Evolutionary conservation across 1,140 invertebrate species (phyloP).

Genomic region (Rhopalosiphum maidis): DNA sequence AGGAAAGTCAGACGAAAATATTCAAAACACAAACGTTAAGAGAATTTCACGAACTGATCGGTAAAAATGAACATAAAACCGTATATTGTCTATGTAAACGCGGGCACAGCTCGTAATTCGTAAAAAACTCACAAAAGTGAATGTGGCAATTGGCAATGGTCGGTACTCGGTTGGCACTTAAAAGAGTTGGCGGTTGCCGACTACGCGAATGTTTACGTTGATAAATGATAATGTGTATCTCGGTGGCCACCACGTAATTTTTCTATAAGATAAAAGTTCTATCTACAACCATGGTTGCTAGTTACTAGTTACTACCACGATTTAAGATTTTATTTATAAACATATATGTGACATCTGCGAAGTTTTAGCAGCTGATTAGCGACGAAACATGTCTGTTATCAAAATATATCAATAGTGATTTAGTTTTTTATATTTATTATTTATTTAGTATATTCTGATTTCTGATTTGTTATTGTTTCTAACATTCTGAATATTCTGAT

Average conservation of each 20-base stretch:
- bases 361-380: too few relatives aligned
- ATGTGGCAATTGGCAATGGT: neutral
- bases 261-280: too few relatives aligned
- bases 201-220: neutral
- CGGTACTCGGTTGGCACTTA: neutral
- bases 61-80: neutral
- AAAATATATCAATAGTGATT: too few relatives aligned
- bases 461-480: too few relatives aligned
- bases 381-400: too few relatives aligned
- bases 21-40: neutral
- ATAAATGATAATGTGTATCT: neutral
- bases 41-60: neutral
- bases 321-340: too few relatives aligned
- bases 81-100: neutral
- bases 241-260: neutral
- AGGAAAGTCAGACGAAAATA: neutral
- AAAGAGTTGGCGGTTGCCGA: neutral
- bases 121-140: neutral
- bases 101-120: neutral
- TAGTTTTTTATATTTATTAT: too few relatives aligned
- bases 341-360: too few relatives aligned
- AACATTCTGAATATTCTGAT: too few relatives aligned
- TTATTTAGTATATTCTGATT: too few relatives aligned
- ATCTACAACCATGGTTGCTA: too few relatives aligned
- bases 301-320: too few relatives aligned